phyloP scores from a whole-genome alignment of 2,888 invertebrate genomes.

The Temnothorax unifasciatus region DNA sequence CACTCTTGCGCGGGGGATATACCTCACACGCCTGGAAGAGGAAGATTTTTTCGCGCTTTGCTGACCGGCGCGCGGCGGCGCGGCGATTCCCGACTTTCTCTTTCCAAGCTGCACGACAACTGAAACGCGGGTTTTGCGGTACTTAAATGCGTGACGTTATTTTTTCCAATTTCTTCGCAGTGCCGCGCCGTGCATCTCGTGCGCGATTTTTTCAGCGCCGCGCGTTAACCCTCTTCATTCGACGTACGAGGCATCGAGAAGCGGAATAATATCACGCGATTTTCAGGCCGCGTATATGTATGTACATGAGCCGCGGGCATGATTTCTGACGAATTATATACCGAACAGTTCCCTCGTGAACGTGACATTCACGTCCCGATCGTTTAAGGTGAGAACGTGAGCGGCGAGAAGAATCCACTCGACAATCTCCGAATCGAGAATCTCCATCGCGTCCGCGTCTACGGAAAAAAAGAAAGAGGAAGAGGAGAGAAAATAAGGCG shows the following conservation, averaged over 20 bases:
- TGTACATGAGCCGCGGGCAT: neutral
- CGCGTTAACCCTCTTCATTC: constrained; percentile 46
- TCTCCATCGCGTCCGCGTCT: neutral
- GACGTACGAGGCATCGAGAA: constrained; percentile 11
- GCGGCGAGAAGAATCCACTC: constrained; percentile 19
- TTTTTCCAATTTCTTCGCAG: constrained; percentile 41
- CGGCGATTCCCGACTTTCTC: constrained; percentile 65
- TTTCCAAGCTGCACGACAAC: constrained; percentile 54
- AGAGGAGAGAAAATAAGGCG: neutral
- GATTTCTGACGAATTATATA: constrained; percentile 11
- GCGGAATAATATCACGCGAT: constrained; percentile 50
- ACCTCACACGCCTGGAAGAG: constrained; percentile 60
- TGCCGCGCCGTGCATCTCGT: constrained; percentile 25
- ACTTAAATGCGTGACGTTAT: constrained; percentile 51
- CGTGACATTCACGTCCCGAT: constrained; percentile 33
- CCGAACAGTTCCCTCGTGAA: constrained; percentile 11
- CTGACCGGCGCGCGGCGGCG: constrained; percentile 29
- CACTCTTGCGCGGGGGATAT: constrained; percentile 38
- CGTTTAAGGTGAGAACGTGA: constrained; percentile 34
- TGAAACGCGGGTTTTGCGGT: constrained; percentile 60
- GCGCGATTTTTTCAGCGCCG: constrained; percentile 24
- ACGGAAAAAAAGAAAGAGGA: neutral
- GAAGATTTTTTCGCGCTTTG: constrained; percentile 59
- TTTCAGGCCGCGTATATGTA: neutral
- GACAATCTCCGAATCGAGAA: constrained; percentile 7